A percentile compares a stretch with the other conserved stretches of the same genome.
Conservation (phyloP, 1,140 invertebrate genomes). For the Batillaria attramentaria region DNA sequence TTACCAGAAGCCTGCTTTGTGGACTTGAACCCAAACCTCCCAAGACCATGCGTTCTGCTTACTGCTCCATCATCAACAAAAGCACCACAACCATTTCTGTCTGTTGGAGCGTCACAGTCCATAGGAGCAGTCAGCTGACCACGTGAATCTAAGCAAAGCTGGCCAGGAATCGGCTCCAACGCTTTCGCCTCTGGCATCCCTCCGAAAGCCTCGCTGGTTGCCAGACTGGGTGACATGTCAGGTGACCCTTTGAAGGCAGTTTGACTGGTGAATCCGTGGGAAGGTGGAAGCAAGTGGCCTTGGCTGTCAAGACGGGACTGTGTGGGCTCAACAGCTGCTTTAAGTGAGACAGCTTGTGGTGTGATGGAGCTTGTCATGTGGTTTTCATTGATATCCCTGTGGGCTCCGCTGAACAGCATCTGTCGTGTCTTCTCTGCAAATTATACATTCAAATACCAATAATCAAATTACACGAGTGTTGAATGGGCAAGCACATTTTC, state of each 20-base stretch:
- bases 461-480: too few species aligned
- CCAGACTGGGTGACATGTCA: too few species aligned
- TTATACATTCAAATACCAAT: too few species aligned
- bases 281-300: too few species aligned
- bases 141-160: neutral
- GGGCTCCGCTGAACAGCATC: neutral
- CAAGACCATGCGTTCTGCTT: neutral
- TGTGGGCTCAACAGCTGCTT: too few species aligned
- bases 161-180: neutral
- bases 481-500: neutral
- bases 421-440: slow-evolving; percentile 3
- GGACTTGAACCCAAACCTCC: neutral
- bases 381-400: neutral
- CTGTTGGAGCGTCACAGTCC: slow-evolving; percentile 1
- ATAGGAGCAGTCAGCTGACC: slow-evolving; percentile 2
- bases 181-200: neutral
- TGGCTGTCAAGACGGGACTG: too few species aligned
- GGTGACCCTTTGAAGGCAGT: too few species aligned
- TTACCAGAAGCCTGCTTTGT: neutral
- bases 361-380: too few species aligned
- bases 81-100: too few species aligned
- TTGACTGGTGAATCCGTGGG: too few species aligned
- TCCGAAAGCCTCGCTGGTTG: neutral
- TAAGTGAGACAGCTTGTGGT: too few species aligned
- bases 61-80: neutral